Conservation (phyloP, 1,140 invertebrate species). For the Microplitis demolitor region DNA sequence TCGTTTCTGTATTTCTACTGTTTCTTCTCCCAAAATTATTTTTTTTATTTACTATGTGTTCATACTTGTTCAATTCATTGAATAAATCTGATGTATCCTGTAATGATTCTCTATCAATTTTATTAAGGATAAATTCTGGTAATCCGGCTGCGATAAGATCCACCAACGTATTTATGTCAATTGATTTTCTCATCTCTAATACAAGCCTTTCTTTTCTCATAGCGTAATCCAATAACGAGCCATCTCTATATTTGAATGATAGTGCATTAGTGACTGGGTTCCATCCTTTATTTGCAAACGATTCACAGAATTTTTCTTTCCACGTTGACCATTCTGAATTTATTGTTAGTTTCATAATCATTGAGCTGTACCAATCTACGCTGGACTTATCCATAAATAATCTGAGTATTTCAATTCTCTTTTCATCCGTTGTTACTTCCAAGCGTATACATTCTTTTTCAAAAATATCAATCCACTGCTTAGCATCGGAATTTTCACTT, state of each 20-base stretch:
- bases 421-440: constrained; percentile 14
- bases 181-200: constrained; percentile 26
- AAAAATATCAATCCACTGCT: constrained; percentile 30
- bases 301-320: constrained; percentile 30
- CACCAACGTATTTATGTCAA: constrained; percentile 19
- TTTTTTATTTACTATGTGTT: constrained; percentile 18
- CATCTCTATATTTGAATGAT: constrained; percentile 27
- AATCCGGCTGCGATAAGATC: constrained; percentile 26
- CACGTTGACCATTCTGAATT: constrained; percentile 29
- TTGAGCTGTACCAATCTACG: constrained; percentile 26
- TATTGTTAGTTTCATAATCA: constrained; percentile 25
- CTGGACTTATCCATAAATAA: constrained; percentile 22
- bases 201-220: constrained; percentile 32
- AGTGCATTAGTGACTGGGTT: constrained; percentile 23
- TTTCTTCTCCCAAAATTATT: constrained; percentile 5
- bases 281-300: constrained; percentile 31
- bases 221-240: constrained; percentile 33
- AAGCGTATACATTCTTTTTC: constrained; percentile 24
- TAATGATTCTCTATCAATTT: constrained; percentile 24
- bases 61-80: constrained; percentile 14
- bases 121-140: constrained; percentile 25
- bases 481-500: constrained; percentile 22
- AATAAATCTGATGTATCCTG: constrained; percentile 15
- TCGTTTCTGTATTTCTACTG: neutral
- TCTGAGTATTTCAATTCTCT: constrained; percentile 21